Evolutionary conservation across 2,888 invertebrate species (phyloP).

Genomic region (Lasius fuliginosus): DNA sequence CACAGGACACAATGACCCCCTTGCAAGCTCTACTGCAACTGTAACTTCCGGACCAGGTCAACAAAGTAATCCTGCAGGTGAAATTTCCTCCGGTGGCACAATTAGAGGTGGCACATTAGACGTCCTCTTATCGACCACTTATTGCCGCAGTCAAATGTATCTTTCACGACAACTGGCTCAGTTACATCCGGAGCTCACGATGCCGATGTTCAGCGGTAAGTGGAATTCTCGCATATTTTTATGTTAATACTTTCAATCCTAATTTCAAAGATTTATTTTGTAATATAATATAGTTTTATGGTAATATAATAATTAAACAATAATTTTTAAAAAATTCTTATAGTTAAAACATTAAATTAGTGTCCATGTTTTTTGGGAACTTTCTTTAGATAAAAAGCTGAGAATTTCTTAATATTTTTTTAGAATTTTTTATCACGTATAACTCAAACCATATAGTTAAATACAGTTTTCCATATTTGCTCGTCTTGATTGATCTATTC

Average conservation of each 20-base stretch:
- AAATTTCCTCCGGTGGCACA: conserved; percentile 72
- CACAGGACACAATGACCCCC: conserved; percentile 80
- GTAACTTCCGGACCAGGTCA: conserved; percentile 69
- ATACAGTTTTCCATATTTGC: neutral
- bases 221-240: conserved; percentile 42
- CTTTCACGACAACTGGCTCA: conserved; percentile 97
- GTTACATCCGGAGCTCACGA: conserved; percentile 98
- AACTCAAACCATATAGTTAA: neutral
- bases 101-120: conserved; percentile 91
- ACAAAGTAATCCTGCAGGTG: conserved; percentile 68
- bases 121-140: conserved; percentile 94
- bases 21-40: conserved; percentile 74
- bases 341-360: too few relatives aligned
- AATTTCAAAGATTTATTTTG: neutral
- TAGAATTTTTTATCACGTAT: neutral
- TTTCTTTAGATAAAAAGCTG: neutral
- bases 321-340: neutral
- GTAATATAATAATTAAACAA: neutral
- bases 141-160: conserved; percentile 97
- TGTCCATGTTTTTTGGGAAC: neutral
- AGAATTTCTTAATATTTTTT: neutral
- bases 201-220: conserved; percentile 99
- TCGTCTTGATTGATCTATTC: neutral
- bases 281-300: neutral
- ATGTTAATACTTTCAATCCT: neutral